Conservation (phyloP, 2,113 vertebrate genomes). For the Callopanchax toddi region DNA sequence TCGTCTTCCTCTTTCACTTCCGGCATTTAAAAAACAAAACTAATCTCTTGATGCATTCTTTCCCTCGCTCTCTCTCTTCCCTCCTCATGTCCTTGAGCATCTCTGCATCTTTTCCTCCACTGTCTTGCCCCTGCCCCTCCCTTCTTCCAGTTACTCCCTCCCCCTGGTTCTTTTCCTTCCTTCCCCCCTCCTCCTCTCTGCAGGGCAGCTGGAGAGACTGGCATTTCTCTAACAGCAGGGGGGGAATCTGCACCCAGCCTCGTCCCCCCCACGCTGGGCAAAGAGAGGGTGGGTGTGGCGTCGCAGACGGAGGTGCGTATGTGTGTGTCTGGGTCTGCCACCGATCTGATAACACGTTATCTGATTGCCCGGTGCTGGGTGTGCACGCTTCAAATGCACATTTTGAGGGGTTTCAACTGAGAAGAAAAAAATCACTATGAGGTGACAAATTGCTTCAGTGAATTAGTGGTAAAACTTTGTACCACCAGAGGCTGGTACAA, state of each 20-base stretch:
- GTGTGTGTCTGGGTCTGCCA: conserved; percentile 26
- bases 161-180: conserved; percentile 19
- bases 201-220: conserved; percentile 64
- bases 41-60: conserved; percentile 2
- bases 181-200: conserved; percentile 47
- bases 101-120: conserved; percentile 8
- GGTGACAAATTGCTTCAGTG: conserved; percentile 5
- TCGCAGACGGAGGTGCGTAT: conserved; percentile 22
- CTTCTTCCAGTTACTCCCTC: conserved; percentile 10
- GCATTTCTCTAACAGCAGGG: conserved; percentile 76
- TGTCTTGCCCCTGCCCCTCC: neutral
- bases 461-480: conserved; percentile 3
- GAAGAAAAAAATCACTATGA: conserved; percentile 15
- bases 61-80: too few species aligned
- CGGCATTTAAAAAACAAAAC: conserved; percentile 27
- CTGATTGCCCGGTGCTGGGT: conserved; percentile 12
- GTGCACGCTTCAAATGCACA: conserved; percentile 13
- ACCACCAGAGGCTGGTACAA: neutral
- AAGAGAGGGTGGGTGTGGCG: conserved; percentile 41
- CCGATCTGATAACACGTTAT: conserved; percentile 36
- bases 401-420: conserved; percentile 7
- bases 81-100: conserved; percentile 12
- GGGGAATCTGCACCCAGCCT: conserved; percentile 53
- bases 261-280: conserved; percentile 60
- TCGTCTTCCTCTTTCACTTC: neutral